Base-by-base conservation (phyloP, 2,888 invertebrate species). In the Volucella inanis region DNA sequence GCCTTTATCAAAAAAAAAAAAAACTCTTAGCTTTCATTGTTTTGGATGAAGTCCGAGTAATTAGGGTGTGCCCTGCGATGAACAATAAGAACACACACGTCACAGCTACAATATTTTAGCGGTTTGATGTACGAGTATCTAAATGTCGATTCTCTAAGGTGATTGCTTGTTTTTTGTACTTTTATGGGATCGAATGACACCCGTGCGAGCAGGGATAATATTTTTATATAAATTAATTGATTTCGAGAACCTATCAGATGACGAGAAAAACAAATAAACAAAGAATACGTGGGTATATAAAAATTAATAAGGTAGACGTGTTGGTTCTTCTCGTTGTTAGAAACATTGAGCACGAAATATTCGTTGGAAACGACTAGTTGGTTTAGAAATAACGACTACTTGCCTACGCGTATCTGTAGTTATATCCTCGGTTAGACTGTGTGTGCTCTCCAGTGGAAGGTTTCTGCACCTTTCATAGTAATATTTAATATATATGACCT, bases 31-130 rank as follows among this genome's bases (percentile, higher is more conserved):
- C 31, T 31, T 10, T 64, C 39, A 41, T 65, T 52, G 12, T 41
- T 50, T 15, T 65, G 15, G 18, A 12, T 6, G 31, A 14, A 41
- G 2, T 31, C 6, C 31, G n/a, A 38, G 18, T 57, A 70, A 49
- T 59, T 41, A 71, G 71, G 71, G 71, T 50, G 59, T 71, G 22
- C 50, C 41, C 14, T 50, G 14, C 22, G 18, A 11, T 61, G 39
- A 59, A 22, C 39, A 57, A 3, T 9, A 12, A 55, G 12, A 18
- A 47, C 18, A 38, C 47, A 68, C 22, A 43, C 2, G 43, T 54
- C 18, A 50, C 9, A 41, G 12, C 43, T 8, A 15, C 2, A 1
- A 2, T 18, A 18, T 47, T 68, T 38, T 11, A 47, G 12, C 31
- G 6, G 31, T 31, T 4, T 31, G 31, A 31, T 31, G 31, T 31